Evolutionary conservation across 64 coral and sea anemone genomes (phyloP).

Genomic region (Montipora capricornis): DNA sequence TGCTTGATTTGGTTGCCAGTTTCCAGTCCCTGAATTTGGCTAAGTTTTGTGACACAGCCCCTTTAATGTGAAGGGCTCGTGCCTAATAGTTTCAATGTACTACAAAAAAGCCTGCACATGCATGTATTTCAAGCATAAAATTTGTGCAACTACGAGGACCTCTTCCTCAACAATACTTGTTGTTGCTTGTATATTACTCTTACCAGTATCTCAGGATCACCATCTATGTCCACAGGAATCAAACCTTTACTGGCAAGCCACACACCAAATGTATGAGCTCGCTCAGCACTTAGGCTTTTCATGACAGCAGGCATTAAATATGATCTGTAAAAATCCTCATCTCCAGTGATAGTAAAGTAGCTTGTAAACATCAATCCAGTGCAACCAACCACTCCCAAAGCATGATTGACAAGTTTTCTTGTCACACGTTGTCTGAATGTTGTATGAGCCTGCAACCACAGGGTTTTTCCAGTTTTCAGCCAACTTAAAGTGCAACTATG

Average conservation of each 20-base stretch:
- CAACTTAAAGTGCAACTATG: too few relatives aligned
- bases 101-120: too few relatives aligned
- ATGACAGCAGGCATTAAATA: slow-evolving; percentile 80
- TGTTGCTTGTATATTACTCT: not conserved
- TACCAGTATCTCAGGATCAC: slow-evolving; percentile 86
- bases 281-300: slow-evolving; percentile 79
- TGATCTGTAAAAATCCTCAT: slow-evolving; percentile 84
- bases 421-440: slow-evolving; percentile 29
- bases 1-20: too few relatives aligned
- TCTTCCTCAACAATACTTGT: too few relatives aligned
- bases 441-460: not conserved
- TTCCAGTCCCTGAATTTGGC: too few relatives aligned
- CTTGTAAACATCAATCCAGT: slow-evolving; percentile 55
- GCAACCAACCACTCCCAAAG: slow-evolving; percentile 62
- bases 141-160: too few relatives aligned
- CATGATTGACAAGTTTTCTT: slow-evolving; percentile 73
- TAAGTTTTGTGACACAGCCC: too few relatives aligned
- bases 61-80: too few relatives aligned
- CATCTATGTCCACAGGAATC: slow-evolving; percentile 65
- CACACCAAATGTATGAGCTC: slow-evolving; percentile 83
- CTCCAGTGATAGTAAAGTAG: slow-evolving; percentile 79
- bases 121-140: too few relatives aligned
- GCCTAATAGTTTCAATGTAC: too few relatives aligned
- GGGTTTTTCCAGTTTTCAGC: not conserved
- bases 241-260: slow-evolving; percentile 84